Evolutionary conservation across 2,113 vertebrate genomes (phyloP).

Genomic region (Aegithalos caudatus): DNA sequence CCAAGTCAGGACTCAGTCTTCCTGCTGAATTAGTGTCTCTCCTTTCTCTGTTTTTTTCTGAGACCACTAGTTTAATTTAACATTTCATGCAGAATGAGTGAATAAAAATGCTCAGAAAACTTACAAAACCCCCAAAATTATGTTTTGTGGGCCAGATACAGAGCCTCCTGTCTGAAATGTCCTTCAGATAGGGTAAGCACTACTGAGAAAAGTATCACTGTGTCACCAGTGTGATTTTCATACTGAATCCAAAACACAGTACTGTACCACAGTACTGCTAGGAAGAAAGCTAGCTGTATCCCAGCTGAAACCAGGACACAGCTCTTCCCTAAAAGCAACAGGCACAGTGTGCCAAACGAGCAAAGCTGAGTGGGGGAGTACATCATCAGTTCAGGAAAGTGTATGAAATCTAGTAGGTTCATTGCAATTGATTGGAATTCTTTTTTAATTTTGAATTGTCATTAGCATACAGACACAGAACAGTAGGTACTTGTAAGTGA

Average conservation of each 20-base stretch:
- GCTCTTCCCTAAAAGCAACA: not conserved
- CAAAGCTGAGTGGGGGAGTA: not conserved
- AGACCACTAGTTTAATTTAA: not conserved
- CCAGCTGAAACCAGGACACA: not conserved
- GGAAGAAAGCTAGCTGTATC: not conserved
- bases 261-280: not conserved
- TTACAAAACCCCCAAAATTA: not conserved
- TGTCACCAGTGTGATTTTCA: not conserved
- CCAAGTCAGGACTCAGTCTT: not conserved
- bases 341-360: not conserved
- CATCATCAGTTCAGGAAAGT: not conserved
- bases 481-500: fast-evolving
- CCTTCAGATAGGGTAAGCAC: not conserved
- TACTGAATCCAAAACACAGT: not conserved
- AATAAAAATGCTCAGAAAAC: not conserved
- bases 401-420: not conserved
- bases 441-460: not conserved
- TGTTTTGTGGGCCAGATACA: not conserved
- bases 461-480: not conserved
- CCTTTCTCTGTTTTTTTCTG: not conserved
- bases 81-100: not conserved
- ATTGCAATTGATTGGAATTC: not conserved
- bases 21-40: not conserved
- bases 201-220: not conserved
- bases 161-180: not conserved